Conservation (phyloP, 2,113 vertebrate genomes). For the Nymphicus hollandicus region DNA sequence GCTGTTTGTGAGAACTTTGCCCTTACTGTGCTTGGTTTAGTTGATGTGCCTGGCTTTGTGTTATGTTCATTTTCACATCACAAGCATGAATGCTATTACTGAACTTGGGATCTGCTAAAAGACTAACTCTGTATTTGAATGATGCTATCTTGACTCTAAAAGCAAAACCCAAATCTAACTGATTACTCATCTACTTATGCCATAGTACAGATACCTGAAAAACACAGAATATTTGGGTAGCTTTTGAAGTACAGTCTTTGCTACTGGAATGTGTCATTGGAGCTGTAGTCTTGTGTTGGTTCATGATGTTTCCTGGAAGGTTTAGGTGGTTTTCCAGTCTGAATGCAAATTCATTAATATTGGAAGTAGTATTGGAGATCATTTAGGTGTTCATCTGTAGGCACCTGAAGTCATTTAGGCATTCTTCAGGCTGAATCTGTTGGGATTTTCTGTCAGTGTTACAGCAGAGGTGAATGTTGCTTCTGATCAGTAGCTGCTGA, state of each 20-base stretch:
- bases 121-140: neutral
- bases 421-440: neutral
- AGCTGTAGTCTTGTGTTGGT: neutral
- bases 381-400: neutral
- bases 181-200: neutral
- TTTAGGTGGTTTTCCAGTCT: neutral
- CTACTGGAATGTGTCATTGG: neutral
- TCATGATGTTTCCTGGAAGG: neutral
- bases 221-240: neutral
- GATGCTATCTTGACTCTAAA: neutral
- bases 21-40: neutral
- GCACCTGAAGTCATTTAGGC: neutral
- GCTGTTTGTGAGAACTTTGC: constrained; percentile 3
- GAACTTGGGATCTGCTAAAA: neutral
- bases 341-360: neutral
- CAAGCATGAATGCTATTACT: neutral
- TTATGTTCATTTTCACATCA: neutral
- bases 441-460: neutral
- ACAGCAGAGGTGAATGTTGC: neutral
- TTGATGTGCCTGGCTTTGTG: neutral
- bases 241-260: neutral
- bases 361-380: neutral
- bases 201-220: neutral
- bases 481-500: neutral
- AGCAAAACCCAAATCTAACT: neutral